A percentile compares a stretch with the other conserved stretches of the same genome.
phyloP scores from a whole-genome alignment of 2,113 vertebrate genomes.

The Mesocricetus auratus region DNA sequence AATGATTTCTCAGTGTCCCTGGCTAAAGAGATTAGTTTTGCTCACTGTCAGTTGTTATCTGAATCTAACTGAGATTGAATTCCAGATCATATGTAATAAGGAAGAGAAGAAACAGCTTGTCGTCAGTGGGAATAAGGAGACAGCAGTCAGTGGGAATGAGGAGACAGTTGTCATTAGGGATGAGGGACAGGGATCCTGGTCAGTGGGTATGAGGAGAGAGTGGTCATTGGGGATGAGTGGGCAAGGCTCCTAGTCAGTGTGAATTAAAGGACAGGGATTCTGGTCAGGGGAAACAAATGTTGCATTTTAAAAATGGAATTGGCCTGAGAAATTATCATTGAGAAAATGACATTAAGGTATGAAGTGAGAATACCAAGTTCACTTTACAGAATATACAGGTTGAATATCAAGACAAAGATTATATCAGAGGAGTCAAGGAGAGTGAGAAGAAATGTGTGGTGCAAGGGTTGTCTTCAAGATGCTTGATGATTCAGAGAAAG shows the following conservation, averaged over 20 bases:
- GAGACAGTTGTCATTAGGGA: neutral
- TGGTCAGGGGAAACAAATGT: neutral
- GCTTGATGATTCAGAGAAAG: neutral
- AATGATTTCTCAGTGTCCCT: neutral
- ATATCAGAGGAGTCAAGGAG: neutral
- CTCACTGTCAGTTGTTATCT: neutral
- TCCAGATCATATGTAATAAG: neutral
- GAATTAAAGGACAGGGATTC: neutral
- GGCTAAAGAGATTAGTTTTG: neutral
- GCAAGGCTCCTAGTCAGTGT: neutral
- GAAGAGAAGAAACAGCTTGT: neutral
- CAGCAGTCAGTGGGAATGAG: neutral
- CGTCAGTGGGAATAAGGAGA: neutral
- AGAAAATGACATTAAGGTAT: neutral
- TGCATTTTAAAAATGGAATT: neutral
- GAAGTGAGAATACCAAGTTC: neutral
- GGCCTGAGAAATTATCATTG: neutral
- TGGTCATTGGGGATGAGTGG: neutral
- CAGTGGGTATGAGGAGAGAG: neutral
- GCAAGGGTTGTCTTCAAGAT: neutral
- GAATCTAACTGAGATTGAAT: neutral
- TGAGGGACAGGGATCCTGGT: neutral
- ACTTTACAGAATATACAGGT: neutral
- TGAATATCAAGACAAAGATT: neutral
- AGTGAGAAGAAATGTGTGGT: neutral